Conservation (phyloP, 1,140 invertebrate genomes). For the Andrena cerasifolii region DNA sequence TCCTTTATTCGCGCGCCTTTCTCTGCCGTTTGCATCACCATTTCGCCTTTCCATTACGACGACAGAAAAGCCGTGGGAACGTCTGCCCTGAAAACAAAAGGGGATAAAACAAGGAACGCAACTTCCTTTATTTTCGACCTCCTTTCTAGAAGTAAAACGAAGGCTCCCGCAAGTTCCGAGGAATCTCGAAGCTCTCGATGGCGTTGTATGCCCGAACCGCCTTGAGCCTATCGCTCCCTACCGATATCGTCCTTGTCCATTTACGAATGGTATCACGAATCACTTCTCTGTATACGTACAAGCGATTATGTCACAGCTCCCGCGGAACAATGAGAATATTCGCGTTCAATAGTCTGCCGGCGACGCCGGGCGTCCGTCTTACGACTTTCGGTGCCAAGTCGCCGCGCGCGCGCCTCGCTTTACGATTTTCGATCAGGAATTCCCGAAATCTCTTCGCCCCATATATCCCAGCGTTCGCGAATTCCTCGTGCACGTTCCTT, state of each 20-base stretch:
- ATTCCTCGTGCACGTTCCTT: neutral
- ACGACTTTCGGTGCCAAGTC: conserved; percentile 9
- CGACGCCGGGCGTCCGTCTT: neutral
- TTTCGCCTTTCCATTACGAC: neutral
- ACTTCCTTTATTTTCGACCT: neutral
- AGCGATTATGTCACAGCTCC: conserved; percentile 16
- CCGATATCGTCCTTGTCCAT: neutral
- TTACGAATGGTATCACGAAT: neutral
- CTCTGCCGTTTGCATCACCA: neutral
- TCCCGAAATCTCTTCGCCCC: neutral
- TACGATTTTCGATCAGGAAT: neutral
- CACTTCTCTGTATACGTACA: neutral
- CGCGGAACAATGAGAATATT: conserved; percentile 13
- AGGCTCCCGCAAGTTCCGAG: too few species aligned
- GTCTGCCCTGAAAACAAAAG: neutral
- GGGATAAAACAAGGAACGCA: neutral
- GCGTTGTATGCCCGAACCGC: too few species aligned
- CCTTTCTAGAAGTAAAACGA: too few species aligned
- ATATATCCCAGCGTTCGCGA: neutral
- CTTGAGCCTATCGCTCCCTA: neutral
- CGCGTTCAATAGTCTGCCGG: neutral
- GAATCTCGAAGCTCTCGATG: too few species aligned
- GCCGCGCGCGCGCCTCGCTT: neutral
- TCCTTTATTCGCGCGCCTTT: neutral
- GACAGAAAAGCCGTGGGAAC: neutral